Conservation (phyloP, 2,797 vertebrate species). For the Aulostomus chinensis region DNA sequence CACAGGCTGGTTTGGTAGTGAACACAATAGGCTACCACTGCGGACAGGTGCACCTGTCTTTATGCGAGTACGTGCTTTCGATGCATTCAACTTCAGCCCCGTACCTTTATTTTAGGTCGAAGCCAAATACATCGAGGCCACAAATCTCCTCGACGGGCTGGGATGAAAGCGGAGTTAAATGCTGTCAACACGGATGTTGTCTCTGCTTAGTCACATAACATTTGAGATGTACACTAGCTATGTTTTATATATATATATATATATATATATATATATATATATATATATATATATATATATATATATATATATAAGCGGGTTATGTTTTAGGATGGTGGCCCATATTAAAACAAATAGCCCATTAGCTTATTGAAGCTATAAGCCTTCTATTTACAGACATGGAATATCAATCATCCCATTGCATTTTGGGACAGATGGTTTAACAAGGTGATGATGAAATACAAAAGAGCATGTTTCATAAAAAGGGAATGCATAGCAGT, state of each 20-base stretch:
- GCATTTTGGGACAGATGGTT: conserved; percentile 38
- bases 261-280: no score
- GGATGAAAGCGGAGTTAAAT: conserved; percentile 24
- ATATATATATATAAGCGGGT: no score
- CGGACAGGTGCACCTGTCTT: conserved; percentile 79
- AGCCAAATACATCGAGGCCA: conserved; percentile 45
- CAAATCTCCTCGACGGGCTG: conserved; percentile 28
- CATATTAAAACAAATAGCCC: conserved; percentile 4
- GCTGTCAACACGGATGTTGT: conserved; percentile 62
- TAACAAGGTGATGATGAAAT: conserved; percentile 29
- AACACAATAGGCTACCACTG: conserved; percentile 67
- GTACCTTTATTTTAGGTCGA: conserved; percentile 47
- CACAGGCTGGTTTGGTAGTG: conserved; percentile 45
- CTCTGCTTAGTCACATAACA: conserved; percentile 67
- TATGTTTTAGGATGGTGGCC: conserved; percentile 10
- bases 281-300: no score
- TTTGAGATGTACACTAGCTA: conserved; percentile 48
- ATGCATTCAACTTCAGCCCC: conserved; percentile 59
- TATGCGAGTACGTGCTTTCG: conserved; percentile 64
- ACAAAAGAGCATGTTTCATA: conserved; percentile 13
- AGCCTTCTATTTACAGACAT: conserved; percentile 19
- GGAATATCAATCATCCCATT: conserved; percentile 37
- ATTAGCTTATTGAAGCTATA: conserved; percentile 11
- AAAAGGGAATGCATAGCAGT: conserved; percentile 19
- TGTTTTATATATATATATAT: conserved; percentile 5